Evolutionary conservation across 2,797 vertebrate species (phyloP).

Genomic region (Rhinella marina): DNA sequence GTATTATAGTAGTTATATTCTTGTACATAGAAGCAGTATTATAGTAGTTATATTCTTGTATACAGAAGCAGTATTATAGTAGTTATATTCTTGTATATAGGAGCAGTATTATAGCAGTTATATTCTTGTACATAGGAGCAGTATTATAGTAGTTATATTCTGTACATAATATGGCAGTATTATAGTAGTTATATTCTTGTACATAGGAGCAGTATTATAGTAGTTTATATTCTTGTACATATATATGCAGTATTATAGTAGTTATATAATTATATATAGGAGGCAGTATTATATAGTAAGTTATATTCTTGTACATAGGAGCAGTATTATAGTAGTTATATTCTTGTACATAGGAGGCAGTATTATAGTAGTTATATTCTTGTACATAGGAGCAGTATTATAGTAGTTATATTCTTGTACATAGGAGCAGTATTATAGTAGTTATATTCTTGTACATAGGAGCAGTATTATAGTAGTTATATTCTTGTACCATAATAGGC

Average conservation of each 20-base stretch:
- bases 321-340: slow-evolving; percentile 30
- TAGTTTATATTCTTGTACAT: slow-evolving; percentile 8
- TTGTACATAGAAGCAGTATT: background rate
- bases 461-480: slow-evolving; percentile 11
- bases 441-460: background rate
- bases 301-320: slow-evolving; percentile 2
- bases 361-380: slow-evolving; percentile 14
- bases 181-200: slow-evolving; percentile 12
- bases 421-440: background rate
- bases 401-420: slow-evolving; percentile 4
- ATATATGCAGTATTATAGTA: background rate
- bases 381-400: slow-evolving; percentile 2
- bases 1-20: slow-evolving; percentile 17
- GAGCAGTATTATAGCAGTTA: background rate
- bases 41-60: slow-evolving; percentile 11
- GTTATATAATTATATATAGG: background rate
- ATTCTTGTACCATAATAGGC: background rate
- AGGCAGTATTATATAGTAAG: background rate
- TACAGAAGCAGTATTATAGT: background rate
- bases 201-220: slow-evolving; percentile 1
- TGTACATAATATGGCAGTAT: background rate
- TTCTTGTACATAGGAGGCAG: background rate
- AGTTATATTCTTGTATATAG: slow-evolving; percentile 8
- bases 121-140: slow-evolving; percentile 6
- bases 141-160: slow-evolving; percentile 12